phyloP scores from a whole-genome alignment of 1,140 invertebrate species.

The Trinorchestia longiramus region DNA sequence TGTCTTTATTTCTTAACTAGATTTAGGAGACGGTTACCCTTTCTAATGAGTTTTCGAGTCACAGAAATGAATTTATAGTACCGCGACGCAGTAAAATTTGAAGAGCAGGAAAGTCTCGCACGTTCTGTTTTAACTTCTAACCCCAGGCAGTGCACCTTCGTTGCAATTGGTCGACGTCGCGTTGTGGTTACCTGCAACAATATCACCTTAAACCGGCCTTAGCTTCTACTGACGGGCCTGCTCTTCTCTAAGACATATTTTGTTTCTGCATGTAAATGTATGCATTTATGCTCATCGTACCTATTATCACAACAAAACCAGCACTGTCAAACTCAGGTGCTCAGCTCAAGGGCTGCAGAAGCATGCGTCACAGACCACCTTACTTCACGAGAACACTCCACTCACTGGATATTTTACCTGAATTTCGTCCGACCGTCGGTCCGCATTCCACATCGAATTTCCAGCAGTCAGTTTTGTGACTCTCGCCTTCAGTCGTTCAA shows the following conservation, averaged over 20 bases:
- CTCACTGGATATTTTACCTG: background rate
- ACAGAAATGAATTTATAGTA: background rate
- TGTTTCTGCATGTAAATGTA: background rate
- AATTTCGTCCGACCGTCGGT: background rate
- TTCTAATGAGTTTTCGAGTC: background rate
- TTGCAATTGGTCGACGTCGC: background rate
- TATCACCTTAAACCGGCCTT: background rate
- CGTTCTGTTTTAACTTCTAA: too few species aligned
- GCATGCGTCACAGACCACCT: background rate
- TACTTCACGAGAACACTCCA: background rate
- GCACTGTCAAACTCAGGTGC: background rate
- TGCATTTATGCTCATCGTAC: background rate
- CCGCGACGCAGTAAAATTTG: background rate
- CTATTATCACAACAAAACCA: background rate
- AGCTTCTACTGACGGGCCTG: background rate
- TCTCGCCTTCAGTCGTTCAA: slow-evolving; percentile 6
- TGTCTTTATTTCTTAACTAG: background rate
- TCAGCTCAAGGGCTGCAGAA: background rate
- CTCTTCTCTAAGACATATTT: background rate
- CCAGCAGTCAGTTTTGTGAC: background rate
- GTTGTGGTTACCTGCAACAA: background rate
- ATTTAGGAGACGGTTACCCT: background rate
- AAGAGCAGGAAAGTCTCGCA: background rate
- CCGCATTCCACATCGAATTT: background rate
- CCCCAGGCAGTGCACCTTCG: background rate